These are phyloP conservation scores for Mylabris phalerata DNA, from an alignment of 1,140 invertebrate species.

Conservation along the genomic window DNA sequence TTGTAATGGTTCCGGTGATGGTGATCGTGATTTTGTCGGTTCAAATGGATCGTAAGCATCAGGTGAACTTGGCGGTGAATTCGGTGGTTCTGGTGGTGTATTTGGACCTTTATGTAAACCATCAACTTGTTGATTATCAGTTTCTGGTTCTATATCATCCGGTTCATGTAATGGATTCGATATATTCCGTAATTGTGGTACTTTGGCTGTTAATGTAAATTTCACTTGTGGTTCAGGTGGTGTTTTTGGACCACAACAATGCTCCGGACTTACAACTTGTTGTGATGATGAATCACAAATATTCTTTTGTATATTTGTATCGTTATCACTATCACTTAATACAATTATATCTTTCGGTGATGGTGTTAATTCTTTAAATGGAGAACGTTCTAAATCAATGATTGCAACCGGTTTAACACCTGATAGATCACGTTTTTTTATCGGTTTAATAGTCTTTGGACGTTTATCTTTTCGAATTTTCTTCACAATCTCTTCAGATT, in stretches of 20 bases:
- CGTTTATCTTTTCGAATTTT: constrained; percentile 47
- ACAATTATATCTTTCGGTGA: constrained; percentile 75
- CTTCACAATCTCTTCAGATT: constrained; percentile 41
- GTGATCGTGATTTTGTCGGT: constrained; percentile 73
- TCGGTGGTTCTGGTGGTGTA: constrained; percentile 56
- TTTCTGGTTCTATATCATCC: constrained; percentile 40
- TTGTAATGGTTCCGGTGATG: constrained; percentile 42
- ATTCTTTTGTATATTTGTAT: constrained; percentile 35
- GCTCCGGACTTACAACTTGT: constrained; percentile 34
- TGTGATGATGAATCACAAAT: constrained; percentile 35
- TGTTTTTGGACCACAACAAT: constrained; percentile 56
- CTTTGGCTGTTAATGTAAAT: constrained; percentile 57
- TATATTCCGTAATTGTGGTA: constrained; percentile 50
- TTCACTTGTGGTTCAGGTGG: constrained; percentile 67
- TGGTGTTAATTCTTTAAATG: constrained; percentile 69
- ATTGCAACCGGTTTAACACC: constrained; percentile 71
- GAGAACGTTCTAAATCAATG: constrained; percentile 76
- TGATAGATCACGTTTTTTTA: constrained; percentile 38
- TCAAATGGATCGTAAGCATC: constrained; percentile 84
- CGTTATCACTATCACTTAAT: constrained; percentile 72
- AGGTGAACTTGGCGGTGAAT: constrained; percentile 56
- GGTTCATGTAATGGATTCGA: constrained; percentile 58
- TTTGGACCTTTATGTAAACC: constrained; percentile 49
- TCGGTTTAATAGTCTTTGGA: constrained; percentile 14
- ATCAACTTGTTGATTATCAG: constrained; percentile 43